Base-by-base conservation (phyloP, 1,140 invertebrate genomes). In the Panagrolaimus sp. region DNA sequence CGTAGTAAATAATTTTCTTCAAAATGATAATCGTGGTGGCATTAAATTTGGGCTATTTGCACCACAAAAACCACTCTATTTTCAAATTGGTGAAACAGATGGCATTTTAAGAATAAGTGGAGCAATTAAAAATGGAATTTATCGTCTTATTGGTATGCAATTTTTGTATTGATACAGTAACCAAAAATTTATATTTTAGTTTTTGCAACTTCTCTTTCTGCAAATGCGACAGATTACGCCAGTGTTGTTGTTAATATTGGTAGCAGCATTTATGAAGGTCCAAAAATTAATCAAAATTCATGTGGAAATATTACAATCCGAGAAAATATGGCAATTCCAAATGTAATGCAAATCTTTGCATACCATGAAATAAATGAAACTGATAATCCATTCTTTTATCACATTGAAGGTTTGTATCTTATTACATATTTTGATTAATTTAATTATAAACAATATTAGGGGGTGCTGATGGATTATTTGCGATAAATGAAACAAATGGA, bases 401-500 rank as follows among this genome's bases (percentile, higher is more conserved):
- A 55, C 48, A 69, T 69, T 58, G 67, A 69, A 43, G 67, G 67
- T 26, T 28, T 44, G 1, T 47, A 43, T 43, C 43, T 38, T 38
- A 4, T 38, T 38, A 38, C 2, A 38, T 38, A 38, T 38, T 38
- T n/a, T n/a, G n/a, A 45, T 45, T 45, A n/a, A 38, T 38, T 38
- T 38, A 38, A 38, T 7, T 38, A 38, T 7, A n/a, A n/a, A n/a
- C 7, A 2, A 38, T 47, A 58, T 71, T 52, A 71, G 72, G 72
- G 43, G 72, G 72, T 28, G 74, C 73, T 32, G 74, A 73, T 28
- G 43, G 58, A 7, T 45, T 76, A 24, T 76, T 76, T 44, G 17
- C 63, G 28, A 76, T 76, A 21, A 69, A 76, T 45, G 48, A 66
- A 12, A 67, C 21, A 21, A 79, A 45, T 63, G 75, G 75, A n/a